Evolutionary conservation across 1,140 invertebrate species (phyloP).

Genomic region (Magallana ariakensis): DNA sequence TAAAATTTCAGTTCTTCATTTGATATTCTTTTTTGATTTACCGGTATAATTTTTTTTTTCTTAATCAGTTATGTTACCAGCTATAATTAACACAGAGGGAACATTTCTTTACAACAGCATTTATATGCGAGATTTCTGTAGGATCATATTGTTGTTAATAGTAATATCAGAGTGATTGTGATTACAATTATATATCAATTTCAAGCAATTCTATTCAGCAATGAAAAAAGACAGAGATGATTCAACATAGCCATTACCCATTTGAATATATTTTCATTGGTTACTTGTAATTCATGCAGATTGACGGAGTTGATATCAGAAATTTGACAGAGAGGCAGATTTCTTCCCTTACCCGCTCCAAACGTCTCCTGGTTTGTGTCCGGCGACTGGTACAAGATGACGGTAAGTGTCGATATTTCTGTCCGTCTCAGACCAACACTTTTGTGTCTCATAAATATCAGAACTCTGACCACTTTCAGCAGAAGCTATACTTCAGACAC

Average conservation of each 20-base stretch:
- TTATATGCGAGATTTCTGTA: no score
- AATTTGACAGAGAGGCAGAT: conserved; percentile 64
- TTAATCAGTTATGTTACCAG: no score
- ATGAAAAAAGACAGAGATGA: not conserved
- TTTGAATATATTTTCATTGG: no score
- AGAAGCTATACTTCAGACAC: not conserved
- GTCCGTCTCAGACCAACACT: not conserved
- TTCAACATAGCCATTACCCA: not conserved
- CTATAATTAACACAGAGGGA: no score
- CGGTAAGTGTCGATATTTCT: conserved; percentile 18
- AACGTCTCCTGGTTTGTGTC: conserved; percentile 55
- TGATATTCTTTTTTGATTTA: no score
- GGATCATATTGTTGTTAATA: no score
- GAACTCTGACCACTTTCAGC: not conserved
- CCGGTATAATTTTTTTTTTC: no score
- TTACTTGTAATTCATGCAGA: conserved; percentile 55
- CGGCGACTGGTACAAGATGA: conserved; percentile 47
- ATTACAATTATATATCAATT: no score
- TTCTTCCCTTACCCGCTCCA: conserved; percentile 62
- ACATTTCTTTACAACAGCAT: no score
- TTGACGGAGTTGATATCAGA: conserved; percentile 64
- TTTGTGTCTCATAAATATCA: not conserved
- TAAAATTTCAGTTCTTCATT: no score
- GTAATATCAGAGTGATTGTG: no score
- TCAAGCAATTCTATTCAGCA: no score